A percentile compares a stretch with the other conserved stretches of the same genome.
Evolutionary conservation across 2,797 vertebrate species (phyloP).

Genomic region (Tadarida brasiliensis): DNA sequence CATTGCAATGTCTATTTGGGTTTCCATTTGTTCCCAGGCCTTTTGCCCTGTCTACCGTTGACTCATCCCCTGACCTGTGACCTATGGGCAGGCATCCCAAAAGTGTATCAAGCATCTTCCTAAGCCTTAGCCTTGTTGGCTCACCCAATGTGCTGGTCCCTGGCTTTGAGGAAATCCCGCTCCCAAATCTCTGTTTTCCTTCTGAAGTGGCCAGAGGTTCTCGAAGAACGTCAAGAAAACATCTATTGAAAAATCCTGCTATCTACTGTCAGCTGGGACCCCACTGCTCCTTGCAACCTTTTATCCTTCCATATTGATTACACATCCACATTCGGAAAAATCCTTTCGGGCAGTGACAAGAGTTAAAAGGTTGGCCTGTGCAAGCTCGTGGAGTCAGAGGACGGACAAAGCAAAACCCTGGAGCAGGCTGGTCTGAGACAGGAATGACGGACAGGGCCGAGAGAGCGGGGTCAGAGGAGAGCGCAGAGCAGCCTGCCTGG

Average conservation of each 20-base stretch:
- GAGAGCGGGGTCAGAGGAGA: constrained; percentile 13
- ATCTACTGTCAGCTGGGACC: neutral
- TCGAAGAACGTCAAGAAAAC: neutral
- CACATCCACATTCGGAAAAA: constrained; percentile 70
- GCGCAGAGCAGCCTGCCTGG: constrained; percentile 19
- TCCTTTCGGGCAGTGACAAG: neutral
- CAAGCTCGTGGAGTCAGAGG: neutral
- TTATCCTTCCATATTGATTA: constrained; percentile 63
- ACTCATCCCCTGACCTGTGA: neutral
- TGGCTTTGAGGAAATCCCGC: neutral
- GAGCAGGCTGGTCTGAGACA: neutral
- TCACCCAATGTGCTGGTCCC: neutral
- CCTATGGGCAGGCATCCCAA: neutral
- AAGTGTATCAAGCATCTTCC: neutral
- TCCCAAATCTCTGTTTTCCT: neutral
- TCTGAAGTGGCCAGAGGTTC: neutral
- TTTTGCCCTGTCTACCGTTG: neutral
- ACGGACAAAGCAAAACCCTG: neutral
- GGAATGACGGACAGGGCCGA: constrained; percentile 5
- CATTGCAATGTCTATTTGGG: neutral
- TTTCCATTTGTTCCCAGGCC: neutral
- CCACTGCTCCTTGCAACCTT: neutral
- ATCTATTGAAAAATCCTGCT: constrained; percentile 13
- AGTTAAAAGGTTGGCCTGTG: neutral
- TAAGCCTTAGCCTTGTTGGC: too few relatives aligned